Evolutionary conservation across 92 coral and sea anemone genomes (phyloP).

Genomic region (Zoanthus gigantus): DNA sequence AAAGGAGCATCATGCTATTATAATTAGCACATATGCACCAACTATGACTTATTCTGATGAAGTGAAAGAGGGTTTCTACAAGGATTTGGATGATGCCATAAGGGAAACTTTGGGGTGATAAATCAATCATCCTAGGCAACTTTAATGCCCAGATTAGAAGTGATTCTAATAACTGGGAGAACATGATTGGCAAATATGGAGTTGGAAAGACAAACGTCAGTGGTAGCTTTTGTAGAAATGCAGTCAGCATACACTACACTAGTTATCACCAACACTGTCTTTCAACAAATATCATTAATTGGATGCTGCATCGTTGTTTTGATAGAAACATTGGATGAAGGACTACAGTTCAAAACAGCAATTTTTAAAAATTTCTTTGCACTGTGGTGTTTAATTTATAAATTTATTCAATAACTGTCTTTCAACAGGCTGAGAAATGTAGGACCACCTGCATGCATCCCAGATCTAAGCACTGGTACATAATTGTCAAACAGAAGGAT

Average conservation of each 20-base stretch:
- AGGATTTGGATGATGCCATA: slow-evolving; percentile 7
- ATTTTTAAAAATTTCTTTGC: no score
- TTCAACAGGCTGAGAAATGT: not conserved
- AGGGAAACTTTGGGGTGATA: not conserved
- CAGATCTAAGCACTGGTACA: not conserved
- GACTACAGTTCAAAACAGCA: no score
- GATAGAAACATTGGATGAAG: no score
- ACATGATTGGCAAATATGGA: not conserved
- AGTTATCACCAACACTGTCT: slow-evolving; percentile 5
- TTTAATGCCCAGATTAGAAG: not conserved
- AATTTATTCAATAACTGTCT: not conserved
- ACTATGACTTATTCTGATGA: slow-evolving; percentile 14
- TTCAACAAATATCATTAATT: not conserved
- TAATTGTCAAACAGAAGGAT: not conserved
- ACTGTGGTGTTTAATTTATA: no score
- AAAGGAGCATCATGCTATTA: slow-evolving; percentile 15
- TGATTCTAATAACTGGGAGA: not conserved
- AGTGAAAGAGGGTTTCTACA: slow-evolving; percentile 3
- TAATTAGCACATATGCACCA: slow-evolving; percentile 26
- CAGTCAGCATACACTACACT: not conserved
- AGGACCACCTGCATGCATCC: slow-evolving; percentile 7
- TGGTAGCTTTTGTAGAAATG: slow-evolving; percentile 2
- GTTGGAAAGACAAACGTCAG: slow-evolving; percentile 2
- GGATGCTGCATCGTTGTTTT: no score
- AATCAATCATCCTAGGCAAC: not conserved